A percentile compares a stretch with the other conserved stretches of the same genome.
These are phyloP conservation scores for Sebastolobus alascanus DNA, from an alignment of 2,797 vertebrate species.

Conservation along the genomic window DNA sequence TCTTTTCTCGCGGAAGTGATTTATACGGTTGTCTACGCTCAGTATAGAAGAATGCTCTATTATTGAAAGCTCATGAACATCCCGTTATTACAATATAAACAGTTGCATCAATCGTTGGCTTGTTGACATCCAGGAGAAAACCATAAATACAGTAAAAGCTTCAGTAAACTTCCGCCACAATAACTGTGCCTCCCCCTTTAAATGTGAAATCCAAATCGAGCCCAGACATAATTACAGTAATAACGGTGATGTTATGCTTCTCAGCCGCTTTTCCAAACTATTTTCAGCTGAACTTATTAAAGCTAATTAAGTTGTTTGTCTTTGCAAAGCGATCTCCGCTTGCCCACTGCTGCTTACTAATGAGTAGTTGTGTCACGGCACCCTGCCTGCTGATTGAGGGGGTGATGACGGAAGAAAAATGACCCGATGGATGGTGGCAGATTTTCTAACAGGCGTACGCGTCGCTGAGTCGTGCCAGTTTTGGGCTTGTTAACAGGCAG, in stretches of 20 bases:
- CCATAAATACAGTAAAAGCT: slow-evolving; percentile 29
- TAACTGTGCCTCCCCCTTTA: slow-evolving; percentile 36
- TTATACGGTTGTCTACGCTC: not conserved
- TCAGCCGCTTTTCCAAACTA: slow-evolving; percentile 66
- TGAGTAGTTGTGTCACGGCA: slow-evolving; percentile 70
- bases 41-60: not conserved
- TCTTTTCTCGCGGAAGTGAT: not conserved
- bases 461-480: not conserved
- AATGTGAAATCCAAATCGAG: slow-evolving; percentile 50
- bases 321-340: slow-evolving; percentile 76
- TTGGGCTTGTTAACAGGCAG: slow-evolving; percentile 53
- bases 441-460: slow-evolving; percentile 33
- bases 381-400: slow-evolving; percentile 65
- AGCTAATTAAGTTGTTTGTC: slow-evolving; percentile 86
- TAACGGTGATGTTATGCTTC: slow-evolving; percentile 57
- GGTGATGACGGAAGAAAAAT: slow-evolving; percentile 55
- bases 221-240: slow-evolving; percentile 66
- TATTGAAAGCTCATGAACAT: slow-evolving; percentile 18
- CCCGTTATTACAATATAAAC: not conserved
- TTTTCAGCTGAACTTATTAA: slow-evolving; percentile 80
- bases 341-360: slow-evolving; percentile 74
- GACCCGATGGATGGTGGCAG: slow-evolving; percentile 43
- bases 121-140: slow-evolving; percentile 30
- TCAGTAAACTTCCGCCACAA: slow-evolving; percentile 22
- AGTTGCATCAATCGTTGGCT: slow-evolving; percentile 29